Percentiles rank a stretch among this genome's conserved stretches.
phyloP scores from a whole-genome alignment of 2,113 vertebrate species.

The Canis aureus region DNA sequence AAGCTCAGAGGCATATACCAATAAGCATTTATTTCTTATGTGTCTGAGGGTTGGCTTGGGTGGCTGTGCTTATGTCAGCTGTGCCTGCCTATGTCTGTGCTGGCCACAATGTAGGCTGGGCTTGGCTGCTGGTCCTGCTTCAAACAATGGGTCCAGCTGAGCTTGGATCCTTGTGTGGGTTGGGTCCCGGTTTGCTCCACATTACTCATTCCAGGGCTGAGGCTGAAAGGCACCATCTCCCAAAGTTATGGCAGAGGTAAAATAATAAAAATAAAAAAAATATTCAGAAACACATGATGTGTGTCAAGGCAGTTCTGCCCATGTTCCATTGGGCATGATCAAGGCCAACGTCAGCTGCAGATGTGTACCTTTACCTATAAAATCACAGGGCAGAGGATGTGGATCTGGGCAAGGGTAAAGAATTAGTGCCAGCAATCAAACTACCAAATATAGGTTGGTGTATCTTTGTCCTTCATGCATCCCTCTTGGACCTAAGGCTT shows the following conservation, averaged over 20 bases:
- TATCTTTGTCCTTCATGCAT: background rate
- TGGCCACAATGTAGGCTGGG: accelerated
- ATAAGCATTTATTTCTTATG: background rate
- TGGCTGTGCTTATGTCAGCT: background rate
- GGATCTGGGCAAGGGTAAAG: background rate
- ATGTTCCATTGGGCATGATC: accelerated
- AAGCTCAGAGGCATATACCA: background rate
- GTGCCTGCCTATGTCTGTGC: accelerated
- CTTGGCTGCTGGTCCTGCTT: background rate
- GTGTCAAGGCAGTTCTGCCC: background rate
- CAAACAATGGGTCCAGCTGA: background rate
- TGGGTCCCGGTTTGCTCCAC: background rate
- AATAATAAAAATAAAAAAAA: background rate
- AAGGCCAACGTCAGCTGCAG: background rate
- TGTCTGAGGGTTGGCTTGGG: background rate
- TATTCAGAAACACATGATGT: background rate
- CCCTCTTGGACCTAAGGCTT: background rate
- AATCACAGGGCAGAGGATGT: background rate
- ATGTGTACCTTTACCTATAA: background rate
- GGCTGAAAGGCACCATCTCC: background rate
- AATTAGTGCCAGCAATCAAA: background rate
- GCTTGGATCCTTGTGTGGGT: background rate
- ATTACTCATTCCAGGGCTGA: background rate
- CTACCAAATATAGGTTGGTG: background rate
- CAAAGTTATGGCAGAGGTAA: accelerated